Evolutionary conservation across 2,113 vertebrate species (phyloP), one percentile per base, ranked within the genome.

Genomic region (Hucho hucho): DNA sequence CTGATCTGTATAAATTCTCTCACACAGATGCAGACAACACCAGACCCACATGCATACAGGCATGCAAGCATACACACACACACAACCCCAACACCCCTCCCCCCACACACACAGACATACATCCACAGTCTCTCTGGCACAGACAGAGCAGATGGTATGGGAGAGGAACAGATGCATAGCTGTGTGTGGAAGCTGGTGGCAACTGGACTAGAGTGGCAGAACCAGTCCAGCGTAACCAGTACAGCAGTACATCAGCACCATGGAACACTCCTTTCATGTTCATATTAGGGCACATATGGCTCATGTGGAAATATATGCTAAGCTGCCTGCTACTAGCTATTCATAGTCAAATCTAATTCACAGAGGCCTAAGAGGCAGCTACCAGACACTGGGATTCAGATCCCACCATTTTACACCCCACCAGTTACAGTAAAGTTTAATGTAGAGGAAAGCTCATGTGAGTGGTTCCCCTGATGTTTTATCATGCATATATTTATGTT

Each of bases 101-200:
- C 4, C 29, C 29, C 29, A 3, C 26, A 43, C 6, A 49, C 12
- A 64, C 61, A 47, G 12, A 64, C 11, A 22, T 56, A 49, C 66
- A 26, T 9, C 11, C 32, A 9, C 12, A 20, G 24, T 6, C 73
- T 5, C 29, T 3, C 67, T 26, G 1, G 24, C 28, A 58, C 28
- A 47, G 20, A 22, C 1, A 49, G 58, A 47, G 68, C 75, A 81
- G 81, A 76, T 83, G 81, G 78, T 59, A 63, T 56, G 7, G 66
- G 72, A 61, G 80, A 81, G 79, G 69, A 72, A 78, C 73, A 66
- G 76, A 72, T 73, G 80, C 73, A 53, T 69, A 37, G 7, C 37
- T 69, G n/a, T 59, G 28, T 59, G 64, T 65, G 71, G 53, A 70
- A 29, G 28, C 43, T 53, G 76, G 65, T 75, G 64, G 56, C 37